Evolutionary conservation across 1,140 invertebrate genomes (phyloP), one percentile per base, ranked within the genome.

Genomic region (Drosophila azteca): DNA sequence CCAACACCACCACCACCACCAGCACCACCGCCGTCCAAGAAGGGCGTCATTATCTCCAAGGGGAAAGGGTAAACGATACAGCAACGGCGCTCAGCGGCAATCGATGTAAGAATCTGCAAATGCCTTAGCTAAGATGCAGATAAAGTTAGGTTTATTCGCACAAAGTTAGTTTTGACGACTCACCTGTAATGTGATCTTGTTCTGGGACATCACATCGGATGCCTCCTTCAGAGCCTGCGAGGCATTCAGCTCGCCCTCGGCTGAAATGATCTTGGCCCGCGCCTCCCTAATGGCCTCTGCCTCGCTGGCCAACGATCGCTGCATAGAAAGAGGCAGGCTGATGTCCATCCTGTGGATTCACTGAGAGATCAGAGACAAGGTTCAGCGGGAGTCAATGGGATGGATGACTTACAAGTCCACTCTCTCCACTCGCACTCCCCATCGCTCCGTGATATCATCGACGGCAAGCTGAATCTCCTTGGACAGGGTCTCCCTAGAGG

Each of bases 41-140:
- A 80, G 0, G 63, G 49, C 22, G 60, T 45, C 71, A 90, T 65
- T 3, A 93, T 60, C 52, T 99, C 97, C 84, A 99, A 96, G 11
- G 98, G 98, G 71, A 99, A 94, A 4, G 98, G 98, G 92, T 99
- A 99, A 64, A 99, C 96, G 75, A 99, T 99, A 11, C 97, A 99
- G 0, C 98, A 98, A 91, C 98, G 98, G 92, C 98, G 98, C 93
- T 99, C 98, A 0, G 97, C 96, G 35, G 97, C 97, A 87, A 99
- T 98, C 1, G 96, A 96, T 91, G 96, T 98, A 48, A 99, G 92
- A 1, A 97, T 98, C 93, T 99, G 95, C 22, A 94, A 89, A 51
- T 91, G 88, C 29, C 88, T 60, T 15, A 91, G 45, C 81, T 90
- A 44, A 48, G n/a, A 0, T n/a, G 35, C 0, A 41, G 35, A 20